Evolutionary conservation across 2,797 vertebrate genomes (phyloP).

Genomic region (Sebastiscus tertius): DNA sequence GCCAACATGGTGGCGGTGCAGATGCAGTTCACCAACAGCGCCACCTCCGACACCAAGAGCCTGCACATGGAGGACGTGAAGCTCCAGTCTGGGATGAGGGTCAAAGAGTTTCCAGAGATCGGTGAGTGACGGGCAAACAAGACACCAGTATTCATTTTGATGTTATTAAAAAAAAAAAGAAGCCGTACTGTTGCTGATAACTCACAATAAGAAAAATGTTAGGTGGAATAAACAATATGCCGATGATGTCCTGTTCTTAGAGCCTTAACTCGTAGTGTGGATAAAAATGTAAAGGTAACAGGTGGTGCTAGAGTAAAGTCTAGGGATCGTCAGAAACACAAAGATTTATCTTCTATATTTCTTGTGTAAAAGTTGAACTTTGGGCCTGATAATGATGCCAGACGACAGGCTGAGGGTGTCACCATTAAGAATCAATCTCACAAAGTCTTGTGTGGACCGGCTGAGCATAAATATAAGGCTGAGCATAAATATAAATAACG

Average conservation of each 20-base stretch:
- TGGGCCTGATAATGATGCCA: background rate
- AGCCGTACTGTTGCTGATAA: background rate
- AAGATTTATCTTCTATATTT: background rate
- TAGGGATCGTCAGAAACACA: background rate
- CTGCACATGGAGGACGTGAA: constrained; percentile 89
- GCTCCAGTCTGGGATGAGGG: constrained; percentile 90
- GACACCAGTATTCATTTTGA: background rate
- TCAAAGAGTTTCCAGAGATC: constrained; percentile 93
- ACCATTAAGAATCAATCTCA: too few relatives aligned
- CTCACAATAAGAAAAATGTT: too few relatives aligned
- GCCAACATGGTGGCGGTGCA: constrained; percentile 93
- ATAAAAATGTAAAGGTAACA: background rate
- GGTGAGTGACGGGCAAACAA: constrained; percentile 77
- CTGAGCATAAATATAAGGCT: too few relatives aligned
- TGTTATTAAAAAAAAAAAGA: background rate
- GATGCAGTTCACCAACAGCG: constrained; percentile 95
- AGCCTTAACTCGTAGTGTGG: background rate
- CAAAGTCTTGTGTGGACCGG: too few relatives aligned
- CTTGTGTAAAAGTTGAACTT: background rate
- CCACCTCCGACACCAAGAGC: constrained; percentile 87
- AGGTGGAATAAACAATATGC: background rate
- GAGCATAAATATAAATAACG: too few relatives aligned
- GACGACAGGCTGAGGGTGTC: background rate
- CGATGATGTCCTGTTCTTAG: background rate
- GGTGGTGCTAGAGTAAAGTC: background rate